These are phyloP conservation scores for Mobula hypostoma DNA, from an alignment of 2,113 vertebrate species.

Conservation along the genomic window DNA sequence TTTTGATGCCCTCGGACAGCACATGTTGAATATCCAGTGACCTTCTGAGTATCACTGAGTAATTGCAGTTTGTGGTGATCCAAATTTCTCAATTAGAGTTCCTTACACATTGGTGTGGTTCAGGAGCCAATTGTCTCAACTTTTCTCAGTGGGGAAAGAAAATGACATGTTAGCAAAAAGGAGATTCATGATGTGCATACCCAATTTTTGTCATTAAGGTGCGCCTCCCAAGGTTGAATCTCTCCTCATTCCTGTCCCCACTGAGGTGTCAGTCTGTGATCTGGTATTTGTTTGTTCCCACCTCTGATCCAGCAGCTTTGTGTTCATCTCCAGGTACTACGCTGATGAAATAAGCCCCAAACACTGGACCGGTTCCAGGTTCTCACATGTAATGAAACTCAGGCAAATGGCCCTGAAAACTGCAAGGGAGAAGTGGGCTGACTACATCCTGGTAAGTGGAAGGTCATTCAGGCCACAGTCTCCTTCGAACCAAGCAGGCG, in stretches of 20 bases:
- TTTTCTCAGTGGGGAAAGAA: not conserved
- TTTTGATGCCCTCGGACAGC: too few relatives aligned
- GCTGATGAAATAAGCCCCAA: slow-evolving; percentile 91
- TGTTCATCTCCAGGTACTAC: slow-evolving; percentile 64
- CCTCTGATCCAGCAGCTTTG: not conserved
- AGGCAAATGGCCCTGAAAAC: slow-evolving; percentile 82
- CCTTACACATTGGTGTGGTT: not conserved
- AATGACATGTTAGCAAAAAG: not conserved
- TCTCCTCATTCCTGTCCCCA: not conserved
- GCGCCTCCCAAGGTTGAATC: not conserved
- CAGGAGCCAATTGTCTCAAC: too few relatives aligned
- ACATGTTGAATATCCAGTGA: too few relatives aligned
- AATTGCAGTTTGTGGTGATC: not conserved
- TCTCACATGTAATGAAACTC: slow-evolving; percentile 88
- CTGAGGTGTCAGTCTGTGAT: not conserved
- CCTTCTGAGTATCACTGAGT: too few relatives aligned
- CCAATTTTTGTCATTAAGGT: not conserved
- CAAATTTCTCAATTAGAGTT: not conserved
- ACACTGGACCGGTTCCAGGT: slow-evolving; percentile 85
- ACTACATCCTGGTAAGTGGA: slow-evolving; percentile 80
- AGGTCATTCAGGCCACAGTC: not conserved
- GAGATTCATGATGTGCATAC: not conserved
- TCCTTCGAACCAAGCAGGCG: not conserved
- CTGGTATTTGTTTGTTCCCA: not conserved
- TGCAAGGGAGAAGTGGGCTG: slow-evolving; percentile 85